phyloP scores from a whole-genome alignment of 2,113 vertebrate genomes.

The Symphodus melops region DNA sequence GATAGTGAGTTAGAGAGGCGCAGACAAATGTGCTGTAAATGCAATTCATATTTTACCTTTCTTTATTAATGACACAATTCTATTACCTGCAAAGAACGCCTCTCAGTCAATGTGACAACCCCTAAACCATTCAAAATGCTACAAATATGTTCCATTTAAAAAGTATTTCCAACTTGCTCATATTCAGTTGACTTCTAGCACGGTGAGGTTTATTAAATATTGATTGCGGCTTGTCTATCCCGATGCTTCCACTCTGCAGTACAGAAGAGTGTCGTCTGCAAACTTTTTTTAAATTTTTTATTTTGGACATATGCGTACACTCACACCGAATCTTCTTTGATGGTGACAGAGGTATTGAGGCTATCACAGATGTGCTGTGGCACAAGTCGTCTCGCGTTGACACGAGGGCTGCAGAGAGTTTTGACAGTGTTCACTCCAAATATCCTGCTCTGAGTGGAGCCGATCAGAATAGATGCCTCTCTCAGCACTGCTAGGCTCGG shows the following conservation, averaged over 20 bases:
- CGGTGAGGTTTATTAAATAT: conserved; percentile 59
- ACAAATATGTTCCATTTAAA: conserved; percentile 2
- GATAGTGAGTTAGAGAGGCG: conserved; percentile 12
- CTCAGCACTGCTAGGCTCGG: conserved; percentile 55
- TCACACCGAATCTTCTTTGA: conserved; percentile 47
- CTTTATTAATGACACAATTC: conserved; percentile 34
- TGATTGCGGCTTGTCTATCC: conserved; percentile 36
- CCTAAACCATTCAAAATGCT: conserved; percentile 15
- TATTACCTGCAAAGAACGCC: conserved; percentile 25
- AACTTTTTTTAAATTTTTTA: conserved; percentile 50
- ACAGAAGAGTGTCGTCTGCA: conserved; percentile 54
- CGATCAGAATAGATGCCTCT: conserved; percentile 75
- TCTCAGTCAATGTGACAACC: conserved; percentile 21
- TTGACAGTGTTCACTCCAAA: conserved; percentile 75
- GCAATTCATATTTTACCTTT: conserved; percentile 22
- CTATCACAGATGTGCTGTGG: conserved; percentile 63
- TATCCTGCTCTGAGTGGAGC: conserved; percentile 66
- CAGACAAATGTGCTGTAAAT: conserved; percentile 29
- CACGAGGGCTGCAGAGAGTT: conserved; percentile 60
- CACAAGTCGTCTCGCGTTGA: conserved; percentile 65
- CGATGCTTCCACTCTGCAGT: conserved; percentile 39
- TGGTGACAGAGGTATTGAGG: conserved; percentile 48
- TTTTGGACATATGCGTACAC: conserved; percentile 47
- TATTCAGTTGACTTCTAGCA: conserved; percentile 17
- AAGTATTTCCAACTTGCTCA: conserved; percentile 9